These are phyloP conservation scores for Heliconius charithonia DNA, from an alignment of 2,888 invertebrate species.

Conservation along the genomic window DNA sequence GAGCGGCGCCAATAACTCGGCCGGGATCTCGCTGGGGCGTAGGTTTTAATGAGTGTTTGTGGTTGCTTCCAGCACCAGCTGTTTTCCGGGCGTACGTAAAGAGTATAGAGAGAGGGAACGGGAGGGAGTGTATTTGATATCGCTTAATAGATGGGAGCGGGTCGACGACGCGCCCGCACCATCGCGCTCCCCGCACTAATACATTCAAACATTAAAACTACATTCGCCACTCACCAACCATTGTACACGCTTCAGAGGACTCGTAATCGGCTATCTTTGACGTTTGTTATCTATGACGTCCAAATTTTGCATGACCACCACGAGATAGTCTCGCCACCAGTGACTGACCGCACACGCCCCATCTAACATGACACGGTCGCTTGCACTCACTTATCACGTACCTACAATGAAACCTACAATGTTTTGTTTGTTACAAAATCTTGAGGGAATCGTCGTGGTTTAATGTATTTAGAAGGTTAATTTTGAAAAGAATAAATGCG, in stretches of 20 bases:
- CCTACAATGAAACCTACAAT: conserved; percentile 42
- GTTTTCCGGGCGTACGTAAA: conserved; percentile 86
- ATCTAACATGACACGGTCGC: conserved; percentile 31
- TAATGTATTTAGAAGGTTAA: neutral
- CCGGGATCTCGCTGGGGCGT: conserved; percentile 57
- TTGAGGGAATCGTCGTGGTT: conserved; percentile 53
- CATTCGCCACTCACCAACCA: conserved; percentile 38
- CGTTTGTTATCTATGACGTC: neutral
- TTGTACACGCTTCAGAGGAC: conserved; percentile 42
- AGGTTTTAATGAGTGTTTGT: conserved; percentile 69
- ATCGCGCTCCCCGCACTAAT: conserved; percentile 53
- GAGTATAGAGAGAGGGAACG: conserved; percentile 62
- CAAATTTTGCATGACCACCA: conserved; percentile 35
- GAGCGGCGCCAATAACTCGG: conserved; percentile 45
- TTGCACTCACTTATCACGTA: conserved; percentile 40
- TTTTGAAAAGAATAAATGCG: neutral
- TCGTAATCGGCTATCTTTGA: conserved; percentile 15
- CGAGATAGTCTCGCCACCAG: neutral
- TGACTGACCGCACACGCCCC: conserved; percentile 25
- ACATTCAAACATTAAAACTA: conserved; percentile 35
- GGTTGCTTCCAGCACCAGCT: conserved; percentile 87
- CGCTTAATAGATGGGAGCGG: conserved; percentile 60
- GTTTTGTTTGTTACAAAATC: conserved; percentile 45
- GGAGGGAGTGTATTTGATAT: conserved; percentile 31
- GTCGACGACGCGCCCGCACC: conserved; percentile 44